Conservation (phyloP, 2,113 vertebrate genomes). For the Morone chrysops region DNA sequence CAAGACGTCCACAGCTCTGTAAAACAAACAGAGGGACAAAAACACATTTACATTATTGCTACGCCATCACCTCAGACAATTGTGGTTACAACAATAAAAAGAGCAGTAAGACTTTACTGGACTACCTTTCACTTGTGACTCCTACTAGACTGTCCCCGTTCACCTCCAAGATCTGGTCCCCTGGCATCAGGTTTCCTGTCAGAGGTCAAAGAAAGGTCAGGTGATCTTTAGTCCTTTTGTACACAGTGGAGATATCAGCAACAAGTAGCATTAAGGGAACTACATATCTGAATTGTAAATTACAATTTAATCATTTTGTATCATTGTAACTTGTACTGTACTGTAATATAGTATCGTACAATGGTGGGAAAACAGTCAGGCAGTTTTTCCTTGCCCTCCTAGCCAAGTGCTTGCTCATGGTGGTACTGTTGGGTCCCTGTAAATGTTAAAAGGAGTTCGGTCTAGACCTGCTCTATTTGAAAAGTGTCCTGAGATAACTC, state of each 20-base stretch:
- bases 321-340: too few species aligned
- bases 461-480: too few species aligned
- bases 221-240: background rate
- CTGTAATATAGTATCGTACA: background rate
- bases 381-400: too few species aligned
- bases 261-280: too few species aligned
- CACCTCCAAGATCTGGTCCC: conserved; percentile 94
- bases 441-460: too few species aligned
- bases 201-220: conserved; percentile 28
- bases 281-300: too few species aligned
- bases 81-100: background rate
- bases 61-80: background rate
- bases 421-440: too few species aligned
- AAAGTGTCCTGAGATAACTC: too few species aligned
- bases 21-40: conserved; percentile 28
- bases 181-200: conserved; percentile 89
- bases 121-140: conserved; percentile 91
- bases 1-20: conserved; percentile 91
- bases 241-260: background rate
- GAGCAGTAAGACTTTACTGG: background rate
- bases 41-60: background rate
- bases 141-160: conserved; percentile 91
- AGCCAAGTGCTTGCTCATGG: too few species aligned
- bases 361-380: background rate
- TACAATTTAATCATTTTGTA: too few species aligned